These are phyloP conservation scores for Hydractinia symbiolongicarpus DNA, from an alignment of 30 jellyfish, hydroid and myxozoan species.

Conservation along the genomic window DNA sequence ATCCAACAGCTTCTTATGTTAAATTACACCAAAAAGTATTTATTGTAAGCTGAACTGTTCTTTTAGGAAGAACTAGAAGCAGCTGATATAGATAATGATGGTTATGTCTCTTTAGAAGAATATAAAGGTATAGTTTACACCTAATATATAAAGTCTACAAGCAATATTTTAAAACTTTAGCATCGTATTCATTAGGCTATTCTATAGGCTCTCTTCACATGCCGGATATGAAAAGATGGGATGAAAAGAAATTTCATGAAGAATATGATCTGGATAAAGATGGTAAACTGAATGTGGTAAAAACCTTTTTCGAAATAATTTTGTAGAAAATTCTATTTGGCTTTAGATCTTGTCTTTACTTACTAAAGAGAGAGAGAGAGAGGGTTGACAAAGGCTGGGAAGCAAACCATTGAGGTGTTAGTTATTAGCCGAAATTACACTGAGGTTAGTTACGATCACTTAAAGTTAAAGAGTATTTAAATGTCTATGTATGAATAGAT, in stretches of 20 bases:
- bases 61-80: conserved; percentile 84
- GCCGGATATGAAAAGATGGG: conserved; percentile 60
- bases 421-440: too few species aligned
- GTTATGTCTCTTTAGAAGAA: conserved; percentile 72
- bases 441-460: too few species aligned
- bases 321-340: too few species aligned
- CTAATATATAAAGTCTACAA: neutral
- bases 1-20: too few species aligned
- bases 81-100: conserved; percentile 77
- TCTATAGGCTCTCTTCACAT: conserved; percentile 53
- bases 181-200: neutral
- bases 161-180: neutral
- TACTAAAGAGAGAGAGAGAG: too few species aligned
- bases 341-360: too few species aligned
- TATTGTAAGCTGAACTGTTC: neutral
- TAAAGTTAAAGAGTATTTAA: too few species aligned
- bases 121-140: conserved; percentile 44
- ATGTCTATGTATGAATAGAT: too few species aligned
- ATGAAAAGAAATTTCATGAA: conserved; percentile 71
- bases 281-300: conserved; percentile 83
- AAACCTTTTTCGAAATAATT: neutral
- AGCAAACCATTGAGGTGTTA: too few species aligned
- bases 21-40: too few species aligned
- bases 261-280: conserved; percentile 65
- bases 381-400: too few species aligned